Evolutionary conservation across 2,888 invertebrate species (phyloP).

Genomic region (Altica lythri): DNA sequence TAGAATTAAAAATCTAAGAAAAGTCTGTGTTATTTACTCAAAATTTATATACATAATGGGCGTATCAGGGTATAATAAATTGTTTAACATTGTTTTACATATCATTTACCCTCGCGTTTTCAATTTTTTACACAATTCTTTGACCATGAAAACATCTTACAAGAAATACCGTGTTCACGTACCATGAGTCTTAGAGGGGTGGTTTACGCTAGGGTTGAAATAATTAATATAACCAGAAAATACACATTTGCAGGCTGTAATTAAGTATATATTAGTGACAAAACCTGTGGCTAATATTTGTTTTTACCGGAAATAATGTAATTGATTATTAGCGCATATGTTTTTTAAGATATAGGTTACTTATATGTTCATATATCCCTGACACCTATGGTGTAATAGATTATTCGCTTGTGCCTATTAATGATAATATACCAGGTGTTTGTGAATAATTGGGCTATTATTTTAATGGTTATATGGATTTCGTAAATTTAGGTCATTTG

Average conservation of each 20-base stretch:
- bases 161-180: too few relatives aligned
- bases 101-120: too few relatives aligned
- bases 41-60: too few relatives aligned
- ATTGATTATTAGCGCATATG: slow-evolving; percentile 11
- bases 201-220: too few relatives aligned
- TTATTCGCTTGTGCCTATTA: neutral
- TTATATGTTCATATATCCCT: too few relatives aligned
- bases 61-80: too few relatives aligned
- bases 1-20: too few relatives aligned
- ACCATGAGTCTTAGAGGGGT: neutral
- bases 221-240: slow-evolving; percentile 4
- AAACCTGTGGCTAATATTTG: neutral
- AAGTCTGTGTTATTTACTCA: too few relatives aligned
- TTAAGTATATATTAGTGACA: slow-evolving; percentile 5
- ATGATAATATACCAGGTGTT: slow-evolving; percentile 4
- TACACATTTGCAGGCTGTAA: neutral
- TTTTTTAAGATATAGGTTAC: slow-evolving; percentile 3
- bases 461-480: neutral
- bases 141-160: too few relatives aligned
- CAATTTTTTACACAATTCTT: too few relatives aligned
- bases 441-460: slow-evolving; percentile 4
- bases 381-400: slow-evolving; percentile 9
- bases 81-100: too few relatives aligned
- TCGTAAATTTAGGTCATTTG: neutral
- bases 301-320: slow-evolving; percentile 7